A percentile compares a stretch with the other conserved stretches of the same genome.
phyloP scores from a whole-genome alignment of 1,140 invertebrate genomes.

The Conus betulinus region DNA sequence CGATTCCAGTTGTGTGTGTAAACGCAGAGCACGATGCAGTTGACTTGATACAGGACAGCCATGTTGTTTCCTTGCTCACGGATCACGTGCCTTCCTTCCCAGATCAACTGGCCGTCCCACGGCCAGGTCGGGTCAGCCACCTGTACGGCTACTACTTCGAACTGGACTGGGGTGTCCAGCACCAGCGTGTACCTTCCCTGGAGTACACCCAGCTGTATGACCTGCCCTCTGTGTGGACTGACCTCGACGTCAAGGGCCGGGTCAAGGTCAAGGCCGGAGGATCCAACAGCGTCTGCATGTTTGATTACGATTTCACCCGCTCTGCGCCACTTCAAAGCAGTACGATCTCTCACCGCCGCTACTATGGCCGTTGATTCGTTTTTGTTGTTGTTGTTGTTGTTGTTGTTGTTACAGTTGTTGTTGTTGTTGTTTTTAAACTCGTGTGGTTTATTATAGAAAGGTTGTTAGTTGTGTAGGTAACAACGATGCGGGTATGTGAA shows the following conservation, averaged over 20 bases:
- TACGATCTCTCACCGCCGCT: background rate
- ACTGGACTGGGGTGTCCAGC: slow-evolving; percentile 51
- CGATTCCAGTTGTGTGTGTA: no score
- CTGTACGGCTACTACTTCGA: slow-evolving; percentile 64
- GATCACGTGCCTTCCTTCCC: background rate
- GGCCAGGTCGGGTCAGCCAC: slow-evolving; percentile 31
- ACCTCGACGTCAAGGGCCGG: slow-evolving; percentile 51
- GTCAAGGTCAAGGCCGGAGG: slow-evolving; percentile 50
- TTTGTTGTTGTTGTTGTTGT: no score
- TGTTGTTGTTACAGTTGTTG: no score
- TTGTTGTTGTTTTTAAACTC: no score
- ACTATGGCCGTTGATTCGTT: background rate
- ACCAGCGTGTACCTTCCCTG: slow-evolving; percentile 52
- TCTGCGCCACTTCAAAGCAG: background rate
- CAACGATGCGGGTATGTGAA: no score
- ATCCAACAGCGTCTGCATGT: slow-evolving; percentile 46
- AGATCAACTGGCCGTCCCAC: slow-evolving; percentile 56
- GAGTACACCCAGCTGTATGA: slow-evolving; percentile 58
- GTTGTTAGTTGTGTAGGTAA: no score
- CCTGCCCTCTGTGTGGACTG: slow-evolving; percentile 45
- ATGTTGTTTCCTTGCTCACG: no score
- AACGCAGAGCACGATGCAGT: no score
- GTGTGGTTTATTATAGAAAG: no score
- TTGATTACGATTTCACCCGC: slow-evolving; percentile 45
- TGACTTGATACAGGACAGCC: no score